A percentile compares a stretch with the other conserved stretches of the same genome.
Conservation (phyloP, 1,140 invertebrate species). For the Lordiphosa stackelbergi region DNA sequence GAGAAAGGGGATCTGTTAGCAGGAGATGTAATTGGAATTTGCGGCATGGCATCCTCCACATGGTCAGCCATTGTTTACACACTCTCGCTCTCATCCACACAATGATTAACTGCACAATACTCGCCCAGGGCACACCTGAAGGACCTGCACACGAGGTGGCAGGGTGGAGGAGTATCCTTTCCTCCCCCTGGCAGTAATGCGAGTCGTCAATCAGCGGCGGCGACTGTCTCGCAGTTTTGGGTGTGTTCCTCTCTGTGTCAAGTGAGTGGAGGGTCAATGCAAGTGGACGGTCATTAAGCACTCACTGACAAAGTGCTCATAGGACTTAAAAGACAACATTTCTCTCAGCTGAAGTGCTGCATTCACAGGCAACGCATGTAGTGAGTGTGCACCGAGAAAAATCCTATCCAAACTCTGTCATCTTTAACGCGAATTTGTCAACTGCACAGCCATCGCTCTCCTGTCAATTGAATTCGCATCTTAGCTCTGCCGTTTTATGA, state of each 20-base stretch:
- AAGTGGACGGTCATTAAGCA: constrained; percentile 64
- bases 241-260: constrained; percentile 1
- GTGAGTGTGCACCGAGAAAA: no score
- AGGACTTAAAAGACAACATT: constrained; percentile 23
- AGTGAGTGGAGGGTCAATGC: constrained; percentile 38
- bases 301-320: constrained; percentile 37
- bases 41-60: constrained; percentile 29
- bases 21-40: constrained; percentile 67
- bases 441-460: constrained; percentile 1
- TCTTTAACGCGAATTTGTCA: background rate
- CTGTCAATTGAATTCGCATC: constrained; percentile 29
- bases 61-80: constrained; percentile 52
- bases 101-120: constrained; percentile 68
- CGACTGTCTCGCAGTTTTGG: constrained; percentile 68
- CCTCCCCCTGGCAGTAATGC: constrained; percentile 49
- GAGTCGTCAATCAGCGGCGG: constrained; percentile 78
- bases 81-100: constrained; percentile 67
- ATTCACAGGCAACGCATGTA: background rate
- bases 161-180: constrained; percentile 22
- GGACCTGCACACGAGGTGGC: constrained; percentile 15
- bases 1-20: constrained; percentile 21
- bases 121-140: constrained; percentile 22
- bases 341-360: constrained; percentile 7
- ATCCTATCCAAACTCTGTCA: no score
- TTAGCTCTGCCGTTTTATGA: constrained; percentile 32